Base-by-base conservation (phyloP, 2,113 vertebrate genomes). In the Ibidorhyncha struthersii region DNA sequence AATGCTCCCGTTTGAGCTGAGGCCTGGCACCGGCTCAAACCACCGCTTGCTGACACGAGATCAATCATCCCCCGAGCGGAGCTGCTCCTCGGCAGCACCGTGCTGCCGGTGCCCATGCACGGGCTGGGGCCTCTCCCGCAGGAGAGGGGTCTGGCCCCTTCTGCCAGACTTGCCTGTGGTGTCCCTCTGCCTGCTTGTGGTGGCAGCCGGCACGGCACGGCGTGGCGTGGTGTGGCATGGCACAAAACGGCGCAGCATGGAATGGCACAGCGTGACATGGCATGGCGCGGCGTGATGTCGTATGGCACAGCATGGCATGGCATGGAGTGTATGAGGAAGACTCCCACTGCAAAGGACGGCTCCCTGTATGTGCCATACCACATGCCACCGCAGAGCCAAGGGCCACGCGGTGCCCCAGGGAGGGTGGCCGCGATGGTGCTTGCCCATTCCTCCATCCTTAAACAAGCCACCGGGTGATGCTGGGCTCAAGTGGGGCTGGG, bases 11-110 rank as follows among this genome's bases (percentile, higher is more conserved):
- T 96, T 96, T 95, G 83, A 95, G 94, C 93, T 94, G 86, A 94
- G 94, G 93, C 91, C 91, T 97, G 97, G 96, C 96, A 96, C 89
- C 9, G 61, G 84, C 97, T 97, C 96, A 97, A 97, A 97, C 96
- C 97, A 95, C 95, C 0, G 7, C 83, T 91, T 76, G 91, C 95
- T 97, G 96, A 97, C 94, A 96, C 45, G 0, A 96, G 94, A 97
- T 97, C 95, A 97, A 96, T 96, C 94, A 96, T 96, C 29, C 70
- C 32, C 67, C 0, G 2, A 72, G 89, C 76, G 5, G 65, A 76
- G 73, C 65, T 74, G 93, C 65, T 96, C 77, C 93, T 63, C 43
- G 0, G 86, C 93, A 78, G 91, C 83, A 52, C 55, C 3, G 6
- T 1, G 0, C 6, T 4, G 79, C 53, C 8, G 7, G 72, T 95